phyloP scores from a whole-genome alignment of 2,113 vertebrate genomes.

The Chamaea fasciata region DNA sequence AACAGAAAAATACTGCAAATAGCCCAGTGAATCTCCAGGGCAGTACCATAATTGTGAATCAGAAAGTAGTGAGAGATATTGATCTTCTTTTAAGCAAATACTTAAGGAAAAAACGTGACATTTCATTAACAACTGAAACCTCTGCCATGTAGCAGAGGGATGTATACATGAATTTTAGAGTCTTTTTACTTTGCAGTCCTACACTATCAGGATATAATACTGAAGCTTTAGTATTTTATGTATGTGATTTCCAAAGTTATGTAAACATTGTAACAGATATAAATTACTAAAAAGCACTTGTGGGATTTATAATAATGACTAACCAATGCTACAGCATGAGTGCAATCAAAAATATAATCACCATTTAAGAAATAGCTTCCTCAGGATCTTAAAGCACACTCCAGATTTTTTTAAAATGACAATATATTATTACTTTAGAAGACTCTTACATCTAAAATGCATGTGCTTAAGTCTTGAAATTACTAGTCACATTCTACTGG shows the following conservation, averaged over 20 bases:
- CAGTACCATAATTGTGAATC: background rate
- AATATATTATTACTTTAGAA: background rate
- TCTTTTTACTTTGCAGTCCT: background rate
- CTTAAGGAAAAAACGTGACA: background rate
- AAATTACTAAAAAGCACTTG: background rate
- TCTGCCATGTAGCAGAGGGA: background rate
- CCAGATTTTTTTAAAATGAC: background rate
- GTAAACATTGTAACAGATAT: background rate
- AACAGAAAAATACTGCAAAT: background rate
- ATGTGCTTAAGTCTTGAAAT: background rate
- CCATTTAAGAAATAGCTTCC: background rate
- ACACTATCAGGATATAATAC: background rate
- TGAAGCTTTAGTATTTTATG: background rate
- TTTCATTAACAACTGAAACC: background rate
- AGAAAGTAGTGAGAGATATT: background rate
- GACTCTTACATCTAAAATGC: background rate
- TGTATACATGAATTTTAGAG: background rate
- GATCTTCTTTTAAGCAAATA: background rate
- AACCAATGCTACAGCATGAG: background rate
- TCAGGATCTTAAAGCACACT: background rate
- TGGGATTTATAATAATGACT: background rate
- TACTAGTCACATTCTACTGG: background rate
- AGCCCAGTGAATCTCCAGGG: background rate
- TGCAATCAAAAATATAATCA: background rate
- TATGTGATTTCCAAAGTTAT: background rate